A percentile compares a stretch with the other conserved stretches of the same genome.
These are phyloP conservation scores for Ptychobarbus kaznakovi DNA, from an alignment of 2,797 vertebrate genomes.

Conservation along the genomic window DNA sequence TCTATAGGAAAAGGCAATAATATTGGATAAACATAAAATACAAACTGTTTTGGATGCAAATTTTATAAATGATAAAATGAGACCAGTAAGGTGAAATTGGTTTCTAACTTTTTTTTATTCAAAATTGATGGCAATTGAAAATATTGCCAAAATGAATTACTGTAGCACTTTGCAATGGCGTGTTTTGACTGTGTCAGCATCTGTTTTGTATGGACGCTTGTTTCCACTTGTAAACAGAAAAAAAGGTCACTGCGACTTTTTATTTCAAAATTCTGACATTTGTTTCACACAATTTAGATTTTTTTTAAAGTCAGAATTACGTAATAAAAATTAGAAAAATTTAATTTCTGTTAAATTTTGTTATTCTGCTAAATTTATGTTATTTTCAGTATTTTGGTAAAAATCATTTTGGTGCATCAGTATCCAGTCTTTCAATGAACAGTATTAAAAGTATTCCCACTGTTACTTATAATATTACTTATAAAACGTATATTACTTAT, in stretches of 20 bases:
- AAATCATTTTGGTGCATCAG: not conserved
- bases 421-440: not conserved
- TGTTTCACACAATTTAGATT: no score
- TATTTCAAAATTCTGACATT: not conserved
- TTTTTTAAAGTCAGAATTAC: not conserved
- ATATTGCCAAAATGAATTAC: not conserved
- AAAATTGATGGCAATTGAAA: not conserved
- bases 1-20: not conserved
- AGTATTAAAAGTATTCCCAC: not conserved
- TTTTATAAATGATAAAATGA: not conserved
- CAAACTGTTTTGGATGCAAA: not conserved
- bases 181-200: not conserved
- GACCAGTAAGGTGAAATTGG: not conserved
- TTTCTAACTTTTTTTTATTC: not conserved
- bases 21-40: not conserved
- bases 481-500: not conserved
- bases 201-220: not conserved
- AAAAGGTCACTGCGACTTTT: not conserved
- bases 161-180: not conserved
- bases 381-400: not conserved
- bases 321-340: no score
- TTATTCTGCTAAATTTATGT: not conserved
- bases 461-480: not conserved
- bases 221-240: not conserved
- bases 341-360: no score